Evolutionary conservation across 2,797 vertebrate species (phyloP).

Genomic region (Periophthalmus magnuspinnatus): DNA sequence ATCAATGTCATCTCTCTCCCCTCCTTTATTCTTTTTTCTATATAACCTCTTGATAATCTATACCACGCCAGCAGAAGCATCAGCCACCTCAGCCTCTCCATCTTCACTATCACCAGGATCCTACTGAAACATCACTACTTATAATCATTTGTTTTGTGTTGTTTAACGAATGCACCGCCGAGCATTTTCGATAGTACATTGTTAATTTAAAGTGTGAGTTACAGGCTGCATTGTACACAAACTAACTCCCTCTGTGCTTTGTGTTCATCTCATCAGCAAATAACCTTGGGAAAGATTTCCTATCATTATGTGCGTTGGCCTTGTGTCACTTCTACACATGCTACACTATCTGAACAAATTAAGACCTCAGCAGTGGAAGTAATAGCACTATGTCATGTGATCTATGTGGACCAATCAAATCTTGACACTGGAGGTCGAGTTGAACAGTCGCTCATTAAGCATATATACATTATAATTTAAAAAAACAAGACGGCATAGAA

Average conservation of each 20-base stretch:
- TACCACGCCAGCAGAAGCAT: too few species aligned
- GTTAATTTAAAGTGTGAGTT: background rate
- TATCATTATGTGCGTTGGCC: background rate
- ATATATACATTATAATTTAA: slow-evolving; percentile 26
- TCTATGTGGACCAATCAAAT: slow-evolving; percentile 4
- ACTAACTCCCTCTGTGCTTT: too few species aligned
- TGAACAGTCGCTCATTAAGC: slow-evolving; percentile 21
- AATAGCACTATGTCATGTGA: background rate
- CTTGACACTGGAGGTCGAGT: slow-evolving; percentile 4
- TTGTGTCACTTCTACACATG: background rate
- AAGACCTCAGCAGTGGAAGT: background rate
- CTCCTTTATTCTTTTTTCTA: too few species aligned
- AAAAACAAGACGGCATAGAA: slow-evolving; percentile 19
- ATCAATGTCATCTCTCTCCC: too few species aligned
- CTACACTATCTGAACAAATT: background rate
- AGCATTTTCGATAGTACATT: background rate
- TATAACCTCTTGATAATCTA: too few species aligned
- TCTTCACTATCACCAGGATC: too few species aligned
- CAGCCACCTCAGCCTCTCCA: too few species aligned
- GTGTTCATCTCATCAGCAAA: background rate
- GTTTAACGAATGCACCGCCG: background rate
- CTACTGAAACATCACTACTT: too few species aligned
- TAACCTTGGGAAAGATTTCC: background rate
- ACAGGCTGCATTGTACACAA: background rate
- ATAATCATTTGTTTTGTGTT: too few species aligned